Evolutionary conservation across 2,888 invertebrate genomes (phyloP), one percentile per base, ranked within the genome.

Genomic region (Xylota sylvarum): DNA sequence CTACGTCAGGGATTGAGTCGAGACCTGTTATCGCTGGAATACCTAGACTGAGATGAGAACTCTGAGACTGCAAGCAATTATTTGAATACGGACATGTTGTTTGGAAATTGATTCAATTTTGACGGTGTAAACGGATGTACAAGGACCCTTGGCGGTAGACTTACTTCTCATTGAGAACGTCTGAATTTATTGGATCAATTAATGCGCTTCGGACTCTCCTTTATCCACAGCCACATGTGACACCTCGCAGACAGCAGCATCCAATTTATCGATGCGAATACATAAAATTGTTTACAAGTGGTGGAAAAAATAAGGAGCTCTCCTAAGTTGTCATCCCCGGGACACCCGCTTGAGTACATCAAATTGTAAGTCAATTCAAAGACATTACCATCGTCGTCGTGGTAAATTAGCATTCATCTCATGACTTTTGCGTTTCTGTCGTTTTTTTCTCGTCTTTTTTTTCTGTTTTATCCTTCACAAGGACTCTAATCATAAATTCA

Each of bases 401-500:
- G 35, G 43, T 19, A 73, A 86, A 82, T 86, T 86, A 86, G 82
- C 72, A 86, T 86, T 86, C 86, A 82, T 62, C 77, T 86, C 86
- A 82, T 82, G 86, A 78, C 67, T 77, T 78, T 82, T 78, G 62
- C 67, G 56, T 73, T 77, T 67, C 84, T 65, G 60, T 81, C 64
- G n/a, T 19, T 50, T 37, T 35, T 43, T 74, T 67, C 30, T 43
- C 48, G 5, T 37, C 60, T 17, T 62, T 30, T 32, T 58, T 2
- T 52, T 40, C 17, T 43, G 65, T 32, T 70, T 32, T 46, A 72
- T 77, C 76, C 60, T 72, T 70, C 40, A 64, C 72, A 43, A 72
- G 55, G 67, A 60, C 60, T 83, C 77, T 86, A 81, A 86, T 86
- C 86, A 86, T 86, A 86, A 82, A 86, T 86, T 86, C 86, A 82